These are phyloP conservation scores for Penaeus indicus DNA, from an alignment of 1,140 invertebrate species.

Conservation along the genomic window DNA sequence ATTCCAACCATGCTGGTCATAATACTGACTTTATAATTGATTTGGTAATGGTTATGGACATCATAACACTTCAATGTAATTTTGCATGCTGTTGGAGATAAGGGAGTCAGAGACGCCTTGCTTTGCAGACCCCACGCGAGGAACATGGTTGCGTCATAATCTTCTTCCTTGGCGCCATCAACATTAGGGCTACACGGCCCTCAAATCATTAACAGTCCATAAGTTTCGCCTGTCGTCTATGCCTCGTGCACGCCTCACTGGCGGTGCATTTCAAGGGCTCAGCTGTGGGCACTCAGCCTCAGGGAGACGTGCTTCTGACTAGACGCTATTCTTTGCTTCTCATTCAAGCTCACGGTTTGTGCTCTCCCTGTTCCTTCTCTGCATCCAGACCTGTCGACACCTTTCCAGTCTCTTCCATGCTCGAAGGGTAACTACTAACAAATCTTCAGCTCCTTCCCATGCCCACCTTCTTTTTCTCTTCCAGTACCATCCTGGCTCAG, in stretches of 20 bases:
- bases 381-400: conserved; percentile 57
- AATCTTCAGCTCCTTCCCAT: conserved; percentile 31
- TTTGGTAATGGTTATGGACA: not conserved
- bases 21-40: conserved; percentile 6
- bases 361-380: conserved; percentile 38
- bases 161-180: conserved; percentile 41
- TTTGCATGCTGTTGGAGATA: too few species aligned
- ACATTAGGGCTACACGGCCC: conserved; percentile 9
- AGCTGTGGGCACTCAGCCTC: conserved; percentile 59
- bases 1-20: not conserved
- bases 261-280: conserved; percentile 58
- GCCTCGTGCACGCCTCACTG: conserved; percentile 42
- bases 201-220: not conserved
- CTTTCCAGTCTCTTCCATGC: not conserved
- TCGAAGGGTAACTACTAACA: conserved; percentile 29
- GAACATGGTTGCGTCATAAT: conserved; percentile 38
- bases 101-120: conserved; percentile 44
- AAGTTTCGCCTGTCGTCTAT: conserved; percentile 24
- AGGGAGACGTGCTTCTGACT: conserved; percentile 42
- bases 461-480: not conserved
- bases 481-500: conserved; percentile 1
- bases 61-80: too few species aligned
- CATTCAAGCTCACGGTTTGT: conserved; percentile 1
- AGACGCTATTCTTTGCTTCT: conserved; percentile 17
- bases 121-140: conserved; percentile 57